A percentile compares a stretch with the other conserved stretches of the same genome.
Evolutionary conservation across 2,797 vertebrate genomes (phyloP).

Genomic region (Fratercula arctica): DNA sequence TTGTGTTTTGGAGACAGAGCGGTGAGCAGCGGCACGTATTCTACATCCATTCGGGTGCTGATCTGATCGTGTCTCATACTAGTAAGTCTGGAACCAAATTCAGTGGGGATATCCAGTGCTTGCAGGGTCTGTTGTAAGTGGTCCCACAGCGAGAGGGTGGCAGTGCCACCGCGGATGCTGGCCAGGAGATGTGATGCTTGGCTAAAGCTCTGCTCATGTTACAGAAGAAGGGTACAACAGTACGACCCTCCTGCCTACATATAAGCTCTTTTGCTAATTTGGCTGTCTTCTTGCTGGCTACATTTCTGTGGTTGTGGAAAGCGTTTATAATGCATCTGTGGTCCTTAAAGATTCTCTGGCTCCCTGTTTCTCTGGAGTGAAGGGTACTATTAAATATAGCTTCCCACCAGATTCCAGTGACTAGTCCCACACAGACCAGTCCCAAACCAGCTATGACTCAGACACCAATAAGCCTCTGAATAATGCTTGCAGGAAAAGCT

Average conservation of each 20-base stretch:
- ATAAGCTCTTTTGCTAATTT: neutral
- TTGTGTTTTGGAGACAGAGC: neutral
- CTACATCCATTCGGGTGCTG: neutral
- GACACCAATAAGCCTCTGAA: neutral
- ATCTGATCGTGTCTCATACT: rapidly evolving
- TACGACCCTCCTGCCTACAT: neutral
- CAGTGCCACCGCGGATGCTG: neutral
- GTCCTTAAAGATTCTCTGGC: neutral
- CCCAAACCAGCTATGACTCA: neutral
- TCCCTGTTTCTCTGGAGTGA: neutral
- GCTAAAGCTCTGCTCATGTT: neutral
- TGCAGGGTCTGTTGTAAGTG: neutral
- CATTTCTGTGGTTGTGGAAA: neutral
- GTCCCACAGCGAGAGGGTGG: neutral
- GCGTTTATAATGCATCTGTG: neutral
- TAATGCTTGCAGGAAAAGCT: neutral
- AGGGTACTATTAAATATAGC: neutral
- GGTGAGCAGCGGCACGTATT: neutral
- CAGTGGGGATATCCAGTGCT: neutral
- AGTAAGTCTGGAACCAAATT: neutral
- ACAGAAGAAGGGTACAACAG: neutral
- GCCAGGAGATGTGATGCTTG: neutral
- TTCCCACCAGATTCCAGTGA: slow-evolving; percentile 10
- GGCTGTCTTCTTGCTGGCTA: neutral
- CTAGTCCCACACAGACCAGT: neutral